Evolutionary conservation across 2,113 vertebrate species (phyloP), one percentile per base, ranked within the genome.

Genomic region (Hassar affinis): DNA sequence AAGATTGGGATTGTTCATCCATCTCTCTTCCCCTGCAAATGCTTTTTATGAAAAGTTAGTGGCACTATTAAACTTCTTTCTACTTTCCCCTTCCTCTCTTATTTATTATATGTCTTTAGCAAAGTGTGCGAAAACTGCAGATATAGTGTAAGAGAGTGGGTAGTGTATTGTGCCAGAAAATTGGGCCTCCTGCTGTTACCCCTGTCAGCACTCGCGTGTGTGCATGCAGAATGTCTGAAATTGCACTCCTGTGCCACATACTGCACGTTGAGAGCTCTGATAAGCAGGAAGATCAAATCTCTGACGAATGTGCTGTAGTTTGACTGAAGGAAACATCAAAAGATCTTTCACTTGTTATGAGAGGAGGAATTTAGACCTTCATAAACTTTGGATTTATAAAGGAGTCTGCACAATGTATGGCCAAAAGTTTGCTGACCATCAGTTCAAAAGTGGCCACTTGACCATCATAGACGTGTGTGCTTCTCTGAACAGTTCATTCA

Each of bases 21-120:
- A 83, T 83, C 57, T 51, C 71, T 25, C 11, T 51, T 62, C 20
- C 81, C 56, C 56, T 64, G 56, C 20, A 59, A 78, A 84, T 61
- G 52, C 33, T 72, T 84, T 84, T 35, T 72, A 71, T 68, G 42
- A 8, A 71, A 38, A 47, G 76, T 79, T 71, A 47, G 51, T n/a
- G 2, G 35, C 9, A 45, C 45, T 69, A 72, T 71, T 84, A 62
- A 79, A 30, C 64, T 51, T 49, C 18, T 71, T 45, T 79, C 49
- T 59, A 9, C 35, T 79, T 79, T 69, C 22, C 38, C 59, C 25
- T 38, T 17, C 9, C 20, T 51, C 8, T 35, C n/a, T 47, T 78
- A 52, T 84, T 84, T 49, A 69, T 78, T 35, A 83, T 64, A 52
- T 83, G 33, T 79, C 52, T 72, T 56, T 51, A 52, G 59, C 42